Base-by-base conservation (phyloP, 2,888 invertebrate species). In the Aricia artaxerxes region DNA sequence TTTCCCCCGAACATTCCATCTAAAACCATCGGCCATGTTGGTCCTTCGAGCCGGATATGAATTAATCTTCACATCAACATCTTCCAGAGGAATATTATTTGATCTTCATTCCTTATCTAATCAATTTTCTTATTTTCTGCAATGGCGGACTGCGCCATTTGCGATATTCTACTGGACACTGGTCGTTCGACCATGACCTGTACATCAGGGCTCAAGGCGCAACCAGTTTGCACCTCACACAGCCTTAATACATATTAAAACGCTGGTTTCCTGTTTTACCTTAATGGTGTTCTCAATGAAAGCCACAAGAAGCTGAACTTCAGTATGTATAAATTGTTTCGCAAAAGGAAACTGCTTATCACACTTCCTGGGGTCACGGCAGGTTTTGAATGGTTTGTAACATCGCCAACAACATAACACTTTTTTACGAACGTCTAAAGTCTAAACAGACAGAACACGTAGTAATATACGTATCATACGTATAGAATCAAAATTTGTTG, bases 101-200 rank as follows among this genome's bases (percentile, higher is more conserved):
- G 0, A 53, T 53, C 40, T 6, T 44, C 7, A 7, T 44, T 44
- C 31, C 31, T 64, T 13, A 35, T 69, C 13, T 11, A 11, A 35
- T 35, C 24, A 38, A 35, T 13, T 38, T 35, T 69, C 69, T 35
- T 24, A 69, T 38, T 69, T 35, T 69, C 38, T 69, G 69, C 69
- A 35, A 69, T 13, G 38, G 69, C 69, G 69, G 38, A 35, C 38
- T 69, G 31, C 64, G 31, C 80, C 78, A 80, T 82, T 83, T 82
- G 35, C 69, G 13, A 80, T 78, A 80, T 81, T 83, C 81, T 82
- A 79, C 73, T 80, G 82, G 81, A 78, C 83, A 80, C 78, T 82
- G 84, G 82, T 83, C 82, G 85, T 53, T 78, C 80, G 82, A 84
- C 88, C 88, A 83, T 88, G 88, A 87, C 87, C 88, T 78, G 81